phyloP scores from a whole-genome alignment of 2,888 invertebrate genomes.

The Brassicogethes aeneus region DNA sequence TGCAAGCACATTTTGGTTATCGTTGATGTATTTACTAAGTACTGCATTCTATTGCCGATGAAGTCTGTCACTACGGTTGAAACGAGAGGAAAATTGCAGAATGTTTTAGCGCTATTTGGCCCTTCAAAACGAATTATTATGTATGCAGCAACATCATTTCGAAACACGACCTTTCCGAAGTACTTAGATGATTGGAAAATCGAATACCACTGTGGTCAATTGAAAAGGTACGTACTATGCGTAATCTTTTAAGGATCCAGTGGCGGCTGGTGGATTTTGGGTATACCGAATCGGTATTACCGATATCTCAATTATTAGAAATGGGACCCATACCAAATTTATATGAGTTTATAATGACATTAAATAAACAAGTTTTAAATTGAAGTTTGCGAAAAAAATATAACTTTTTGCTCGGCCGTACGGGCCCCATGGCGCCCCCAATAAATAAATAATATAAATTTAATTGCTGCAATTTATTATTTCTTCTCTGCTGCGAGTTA shows the following conservation, averaged over 20 bases:
- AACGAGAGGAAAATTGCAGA: slow-evolving; percentile 9
- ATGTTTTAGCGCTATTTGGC: slow-evolving; percentile 13
- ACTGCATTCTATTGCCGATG: slow-evolving; percentile 12
- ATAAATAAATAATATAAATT: no score
- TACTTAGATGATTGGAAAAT: slow-evolving; percentile 11
- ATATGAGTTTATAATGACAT: no score
- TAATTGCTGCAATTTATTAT: no score
- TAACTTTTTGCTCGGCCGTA: no score
- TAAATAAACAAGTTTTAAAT: no score
- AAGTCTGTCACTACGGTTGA: slow-evolving; percentile 13
- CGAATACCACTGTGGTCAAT: slow-evolving; percentile 16
- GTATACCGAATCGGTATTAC: no score
- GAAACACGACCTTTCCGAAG: slow-evolving; percentile 13
- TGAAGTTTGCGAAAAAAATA: no score
- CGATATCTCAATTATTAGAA: no score
- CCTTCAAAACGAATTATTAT: slow-evolving; percentile 15
- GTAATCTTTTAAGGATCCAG: slow-evolving; percentile 15
- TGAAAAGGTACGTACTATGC: slow-evolving; percentile 18
- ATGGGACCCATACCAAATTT: no score
- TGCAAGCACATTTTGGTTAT: slow-evolving; percentile 14
- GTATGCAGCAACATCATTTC: slow-evolving; percentile 15
- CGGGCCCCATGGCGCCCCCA: no score
- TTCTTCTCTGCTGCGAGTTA: no score
- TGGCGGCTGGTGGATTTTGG: no score
- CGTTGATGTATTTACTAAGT: slow-evolving; percentile 14